phyloP scores from a whole-genome alignment of 2,113 vertebrate species.

The Petrocephalus zakoni region DNA sequence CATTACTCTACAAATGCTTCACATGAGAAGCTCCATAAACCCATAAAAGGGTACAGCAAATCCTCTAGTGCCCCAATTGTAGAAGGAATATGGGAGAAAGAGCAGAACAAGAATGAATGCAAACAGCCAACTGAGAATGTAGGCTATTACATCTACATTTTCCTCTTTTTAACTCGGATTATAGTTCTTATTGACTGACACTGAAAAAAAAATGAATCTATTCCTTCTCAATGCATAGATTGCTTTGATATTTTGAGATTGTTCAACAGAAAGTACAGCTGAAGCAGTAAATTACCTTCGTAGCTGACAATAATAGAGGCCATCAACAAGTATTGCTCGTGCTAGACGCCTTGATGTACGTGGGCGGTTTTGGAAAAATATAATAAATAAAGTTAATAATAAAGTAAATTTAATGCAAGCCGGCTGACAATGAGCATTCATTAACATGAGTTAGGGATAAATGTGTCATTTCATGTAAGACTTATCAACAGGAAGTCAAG shows the following conservation, averaged over 20 bases:
- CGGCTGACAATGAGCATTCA: background rate
- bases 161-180: background rate
- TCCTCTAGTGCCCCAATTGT: background rate
- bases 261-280: constrained; percentile 7
- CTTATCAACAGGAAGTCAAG: background rate
- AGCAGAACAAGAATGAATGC: background rate
- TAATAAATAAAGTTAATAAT: too few relatives aligned
- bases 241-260: constrained; percentile 12
- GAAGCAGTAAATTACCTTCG: constrained; percentile 11
- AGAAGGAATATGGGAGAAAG: background rate
- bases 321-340: background rate
- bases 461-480: background rate
- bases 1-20: background rate
- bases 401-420: background rate
- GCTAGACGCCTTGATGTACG: background rate
- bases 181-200: constrained; percentile 3
- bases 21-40: background rate
- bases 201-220: background rate
- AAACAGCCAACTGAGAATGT: background rate
- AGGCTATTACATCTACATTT: background rate
- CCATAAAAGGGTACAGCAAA: background rate
- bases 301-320: constrained; percentile 13
- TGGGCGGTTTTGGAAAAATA: background rate
- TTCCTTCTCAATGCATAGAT: constrained; percentile 2
- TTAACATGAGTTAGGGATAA: background rate